Conservation (phyloP, 2,888 invertebrate genomes). For the Trissoscelio sp. region DNA sequence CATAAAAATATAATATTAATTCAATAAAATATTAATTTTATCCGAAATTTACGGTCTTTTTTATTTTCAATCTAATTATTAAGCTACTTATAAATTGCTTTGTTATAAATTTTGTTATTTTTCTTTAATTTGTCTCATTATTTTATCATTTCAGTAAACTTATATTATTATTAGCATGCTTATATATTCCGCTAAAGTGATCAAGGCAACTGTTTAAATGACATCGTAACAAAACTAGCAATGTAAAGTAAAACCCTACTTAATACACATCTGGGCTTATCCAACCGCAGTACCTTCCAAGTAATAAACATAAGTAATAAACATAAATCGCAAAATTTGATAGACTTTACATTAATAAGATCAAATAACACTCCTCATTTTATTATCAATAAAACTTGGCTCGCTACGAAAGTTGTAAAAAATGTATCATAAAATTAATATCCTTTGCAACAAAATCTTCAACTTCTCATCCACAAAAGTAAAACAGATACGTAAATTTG, state of each 20-base stretch:
- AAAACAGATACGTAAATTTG: slow-evolving; percentile 8
- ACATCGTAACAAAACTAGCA: not conserved
- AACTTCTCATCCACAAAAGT: slow-evolving; percentile 2
- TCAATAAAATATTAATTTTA: too few species aligned
- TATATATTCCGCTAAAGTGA: too few species aligned
- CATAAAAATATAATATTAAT: too few species aligned
- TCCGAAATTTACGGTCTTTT: too few species aligned
- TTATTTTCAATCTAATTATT: too few species aligned
- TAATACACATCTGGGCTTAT: not conserved
- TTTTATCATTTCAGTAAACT: too few species aligned
- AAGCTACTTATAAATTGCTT: too few species aligned
- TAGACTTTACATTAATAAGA: slow-evolving; percentile 16
- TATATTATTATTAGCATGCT: too few species aligned
- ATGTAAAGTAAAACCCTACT: not conserved
- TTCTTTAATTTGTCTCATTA: too few species aligned
- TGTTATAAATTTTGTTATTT: too few species aligned
- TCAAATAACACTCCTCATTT: slow-evolving; percentile 9
- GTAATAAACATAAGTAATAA: not conserved
- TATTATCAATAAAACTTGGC: slow-evolving; percentile 18
- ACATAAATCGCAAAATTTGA: slow-evolving; percentile 1
- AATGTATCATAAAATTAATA: slow-evolving; percentile 9
- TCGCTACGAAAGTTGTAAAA: slow-evolving; percentile 3
- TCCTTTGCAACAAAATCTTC: slow-evolving; percentile 2
- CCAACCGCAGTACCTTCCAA: too few species aligned
- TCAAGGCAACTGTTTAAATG: too few species aligned